Evolutionary conservation across 2,888 invertebrate genomes (phyloP).

Genomic region (Patella depressa): DNA sequence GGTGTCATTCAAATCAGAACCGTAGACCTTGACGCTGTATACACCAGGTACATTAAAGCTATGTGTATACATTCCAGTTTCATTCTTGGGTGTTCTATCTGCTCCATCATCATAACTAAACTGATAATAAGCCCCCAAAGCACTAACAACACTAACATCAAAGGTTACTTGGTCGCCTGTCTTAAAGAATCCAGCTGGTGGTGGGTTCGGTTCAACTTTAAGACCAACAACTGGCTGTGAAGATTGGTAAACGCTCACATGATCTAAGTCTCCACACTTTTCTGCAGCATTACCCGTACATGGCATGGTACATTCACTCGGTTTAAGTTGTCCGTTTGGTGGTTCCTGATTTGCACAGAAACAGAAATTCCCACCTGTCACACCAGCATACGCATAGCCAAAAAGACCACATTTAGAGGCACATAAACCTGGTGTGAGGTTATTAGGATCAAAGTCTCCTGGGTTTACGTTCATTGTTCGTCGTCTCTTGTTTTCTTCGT

Average conservation of each 20-base stretch:
- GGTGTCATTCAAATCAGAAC: slow-evolving; percentile 49
- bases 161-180: slow-evolving; percentile 31
- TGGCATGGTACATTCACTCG: slow-evolving; percentile 35
- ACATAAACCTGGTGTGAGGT: slow-evolving; percentile 45
- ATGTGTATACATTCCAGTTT: slow-evolving; percentile 46
- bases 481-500: slow-evolving; percentile 41
- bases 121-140: slow-evolving; percentile 48
- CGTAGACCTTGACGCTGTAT: slow-evolving; percentile 55
- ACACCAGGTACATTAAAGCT: slow-evolving; percentile 58
- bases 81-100: slow-evolving; percentile 47
- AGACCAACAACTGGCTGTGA: slow-evolving; percentile 39
- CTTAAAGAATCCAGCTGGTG: slow-evolving; percentile 16
- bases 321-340: background rate
- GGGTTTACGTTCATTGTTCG: slow-evolving; percentile 51
- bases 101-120: slow-evolving; percentile 66
- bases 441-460: slow-evolving; percentile 51
- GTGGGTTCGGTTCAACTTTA: slow-evolving; percentile 22
- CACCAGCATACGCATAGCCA: slow-evolving; percentile 43
- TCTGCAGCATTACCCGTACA: slow-evolving; percentile 42
- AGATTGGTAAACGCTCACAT: slow-evolving; percentile 48
- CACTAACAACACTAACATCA: slow-evolving; percentile 27
- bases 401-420: slow-evolving; percentile 47
- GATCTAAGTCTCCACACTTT: slow-evolving; percentile 47
- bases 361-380: slow-evolving; percentile 49
- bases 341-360: slow-evolving; percentile 44